Conservation (phyloP, 2,113 vertebrate genomes). For the Panthera uncia region DNA sequence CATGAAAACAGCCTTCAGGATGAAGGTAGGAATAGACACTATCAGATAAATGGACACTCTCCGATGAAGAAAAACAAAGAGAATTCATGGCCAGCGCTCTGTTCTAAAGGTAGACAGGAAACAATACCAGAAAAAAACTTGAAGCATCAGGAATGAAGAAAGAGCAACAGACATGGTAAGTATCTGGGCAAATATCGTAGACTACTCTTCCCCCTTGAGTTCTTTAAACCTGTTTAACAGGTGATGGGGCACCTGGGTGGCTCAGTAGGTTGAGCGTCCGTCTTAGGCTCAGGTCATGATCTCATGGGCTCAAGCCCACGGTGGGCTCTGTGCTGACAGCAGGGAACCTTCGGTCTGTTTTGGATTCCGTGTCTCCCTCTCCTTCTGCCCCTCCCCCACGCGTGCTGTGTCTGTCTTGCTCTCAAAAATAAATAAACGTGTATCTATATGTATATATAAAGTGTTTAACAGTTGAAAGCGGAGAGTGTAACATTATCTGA, state of each 20-base stretch:
- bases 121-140: background rate
- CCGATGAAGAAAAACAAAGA: background rate
- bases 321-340: too few species aligned
- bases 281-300: too few species aligned
- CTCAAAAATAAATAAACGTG: too few species aligned
- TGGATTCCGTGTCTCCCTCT: too few species aligned
- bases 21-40: background rate
- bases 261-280: too few species aligned
- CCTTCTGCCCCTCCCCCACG: too few species aligned
- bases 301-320: too few species aligned
- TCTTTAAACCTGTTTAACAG: background rate
- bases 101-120: background rate
- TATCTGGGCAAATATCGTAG: background rate
- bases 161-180: background rate
- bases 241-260: background rate
- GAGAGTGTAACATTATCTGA: background rate
- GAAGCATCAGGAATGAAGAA: background rate
- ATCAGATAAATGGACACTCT: background rate
- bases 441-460: too few species aligned
- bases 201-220: background rate
- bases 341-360: too few species aligned
- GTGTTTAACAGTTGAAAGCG: background rate
- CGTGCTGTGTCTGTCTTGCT: too few species aligned
- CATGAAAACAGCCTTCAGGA: background rate
- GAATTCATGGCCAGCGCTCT: background rate